A percentile compares a stretch with the other conserved stretches of the same genome.
phyloP scores from a whole-genome alignment of 2,888 invertebrate genomes.

The Macrosiphum euphorbiae region DNA sequence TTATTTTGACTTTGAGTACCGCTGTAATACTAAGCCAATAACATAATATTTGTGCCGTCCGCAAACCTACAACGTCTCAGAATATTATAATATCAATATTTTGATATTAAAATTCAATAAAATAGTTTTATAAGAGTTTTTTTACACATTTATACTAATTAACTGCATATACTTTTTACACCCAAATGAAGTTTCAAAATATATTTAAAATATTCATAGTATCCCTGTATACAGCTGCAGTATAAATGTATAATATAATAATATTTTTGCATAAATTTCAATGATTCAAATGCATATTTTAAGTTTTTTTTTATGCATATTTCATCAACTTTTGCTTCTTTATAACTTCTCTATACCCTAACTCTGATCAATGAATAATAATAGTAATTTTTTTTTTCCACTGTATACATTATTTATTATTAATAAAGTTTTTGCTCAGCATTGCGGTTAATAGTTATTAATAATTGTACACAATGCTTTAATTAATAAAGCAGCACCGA shows the following conservation, averaged over 20 bases:
- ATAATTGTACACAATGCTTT: neutral
- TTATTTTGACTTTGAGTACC: neutral
- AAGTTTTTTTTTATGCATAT: neutral
- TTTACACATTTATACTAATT: neutral
- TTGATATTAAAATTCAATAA: neutral
- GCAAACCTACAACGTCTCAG: neutral
- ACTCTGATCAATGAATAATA: neutral
- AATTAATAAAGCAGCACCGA: neutral
- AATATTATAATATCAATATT: neutral
- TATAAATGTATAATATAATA: neutral
- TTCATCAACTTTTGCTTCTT: neutral
- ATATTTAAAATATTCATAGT: neutral
- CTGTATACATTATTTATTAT: neutral
- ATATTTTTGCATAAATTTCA: neutral
- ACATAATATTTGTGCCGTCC: neutral
- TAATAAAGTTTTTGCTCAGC: neutral
- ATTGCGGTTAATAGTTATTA: neutral
- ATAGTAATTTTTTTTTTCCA: neutral
- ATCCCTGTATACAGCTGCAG: neutral
- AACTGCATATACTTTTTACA: neutral
- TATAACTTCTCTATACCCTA: neutral
- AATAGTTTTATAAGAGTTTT: neutral
- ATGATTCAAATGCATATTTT: neutral
- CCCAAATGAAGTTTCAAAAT: neutral
- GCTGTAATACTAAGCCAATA: too few species aligned